Evolutionary conservation across 2,797 vertebrate species (phyloP).

Genomic region (Choloepus didactylus): DNA sequence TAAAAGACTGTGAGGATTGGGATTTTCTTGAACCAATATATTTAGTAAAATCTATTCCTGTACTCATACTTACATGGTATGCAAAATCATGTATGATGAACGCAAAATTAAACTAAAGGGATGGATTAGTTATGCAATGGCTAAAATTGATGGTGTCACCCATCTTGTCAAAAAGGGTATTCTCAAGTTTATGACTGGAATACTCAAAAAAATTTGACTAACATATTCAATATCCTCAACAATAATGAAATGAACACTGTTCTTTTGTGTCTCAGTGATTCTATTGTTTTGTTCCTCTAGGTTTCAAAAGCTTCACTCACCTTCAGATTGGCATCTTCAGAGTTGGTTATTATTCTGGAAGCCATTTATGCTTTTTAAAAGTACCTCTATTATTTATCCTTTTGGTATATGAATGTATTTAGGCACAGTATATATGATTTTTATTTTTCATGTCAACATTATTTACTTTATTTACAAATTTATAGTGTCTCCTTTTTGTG

Average conservation of each 20-base stretch:
- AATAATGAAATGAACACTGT: background rate
- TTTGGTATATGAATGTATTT: background rate
- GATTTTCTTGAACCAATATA: background rate
- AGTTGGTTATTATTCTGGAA: background rate
- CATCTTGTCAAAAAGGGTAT: background rate
- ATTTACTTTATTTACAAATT: background rate
- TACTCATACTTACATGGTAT: background rate
- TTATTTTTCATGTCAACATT: background rate
- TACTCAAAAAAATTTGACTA: background rate
- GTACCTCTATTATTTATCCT: background rate
- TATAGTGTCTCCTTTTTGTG: background rate
- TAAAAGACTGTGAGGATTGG: background rate
- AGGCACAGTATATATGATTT: too few species aligned
- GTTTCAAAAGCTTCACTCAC: background rate
- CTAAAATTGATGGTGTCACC: background rate
- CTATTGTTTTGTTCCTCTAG: too few species aligned
- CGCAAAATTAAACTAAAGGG: constrained; percentile 5
- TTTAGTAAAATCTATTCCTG: background rate
- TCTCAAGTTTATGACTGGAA: background rate
- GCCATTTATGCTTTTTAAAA: background rate
- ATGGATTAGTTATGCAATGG: background rate
- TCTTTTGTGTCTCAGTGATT: background rate
- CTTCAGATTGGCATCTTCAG: background rate
- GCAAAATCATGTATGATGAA: background rate
- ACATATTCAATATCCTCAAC: background rate